Conservation (phyloP, 2,888 invertebrate genomes). For the Plusia festucae region DNA sequence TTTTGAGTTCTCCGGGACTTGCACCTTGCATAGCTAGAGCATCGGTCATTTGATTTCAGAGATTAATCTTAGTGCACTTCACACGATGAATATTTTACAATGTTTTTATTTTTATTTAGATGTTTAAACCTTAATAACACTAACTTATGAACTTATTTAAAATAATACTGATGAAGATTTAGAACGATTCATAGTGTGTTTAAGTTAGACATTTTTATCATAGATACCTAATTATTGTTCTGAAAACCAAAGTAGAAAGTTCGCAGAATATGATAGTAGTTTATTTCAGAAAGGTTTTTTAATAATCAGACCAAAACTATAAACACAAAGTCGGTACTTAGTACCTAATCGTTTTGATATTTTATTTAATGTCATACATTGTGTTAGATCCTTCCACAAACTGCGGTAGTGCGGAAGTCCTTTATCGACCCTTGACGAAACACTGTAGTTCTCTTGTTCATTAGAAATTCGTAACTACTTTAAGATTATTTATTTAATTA, state of each 20-base stretch:
- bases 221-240: too few species aligned
- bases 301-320: too few species aligned
- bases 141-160: too few species aligned
- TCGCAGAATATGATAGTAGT: background rate
- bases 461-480: background rate
- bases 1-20: background rate
- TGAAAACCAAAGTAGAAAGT: too few species aligned
- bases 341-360: background rate
- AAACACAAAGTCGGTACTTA: too few species aligned
- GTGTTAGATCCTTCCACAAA: background rate
- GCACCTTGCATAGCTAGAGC: background rate
- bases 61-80: background rate
- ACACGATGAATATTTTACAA: background rate
- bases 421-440: background rate
- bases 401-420: background rate
- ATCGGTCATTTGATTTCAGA: background rate
- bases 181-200: too few species aligned
- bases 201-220: too few species aligned
- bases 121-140: background rate
- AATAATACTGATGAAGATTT: too few species aligned
- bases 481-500: constrained; percentile 3
- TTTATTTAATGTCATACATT: background rate
- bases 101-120: background rate
- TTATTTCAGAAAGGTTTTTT: too few species aligned
- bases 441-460: background rate